A percentile compares a stretch with the other conserved stretches of the same genome.
Evolutionary conservation across 2,888 invertebrate species (phyloP).

Genomic region (Harpalus rufipes): DNA sequence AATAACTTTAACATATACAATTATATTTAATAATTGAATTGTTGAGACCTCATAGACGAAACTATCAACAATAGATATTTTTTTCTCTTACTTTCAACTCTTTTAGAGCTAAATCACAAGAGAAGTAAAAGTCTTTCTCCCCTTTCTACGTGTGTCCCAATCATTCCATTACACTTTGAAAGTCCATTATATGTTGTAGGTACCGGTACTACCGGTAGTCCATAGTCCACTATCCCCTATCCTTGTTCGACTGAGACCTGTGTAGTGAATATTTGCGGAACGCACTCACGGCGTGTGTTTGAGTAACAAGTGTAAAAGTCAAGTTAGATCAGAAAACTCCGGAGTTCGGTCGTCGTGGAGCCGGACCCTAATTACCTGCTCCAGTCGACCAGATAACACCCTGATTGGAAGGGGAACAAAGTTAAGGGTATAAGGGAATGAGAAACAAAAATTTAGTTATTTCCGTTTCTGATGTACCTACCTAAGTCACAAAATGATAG

Average conservation of each 20-base stretch:
- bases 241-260: neutral
- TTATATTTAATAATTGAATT: too few species aligned
- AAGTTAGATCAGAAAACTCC: conserved; percentile 49
- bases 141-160: neutral
- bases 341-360: neutral
- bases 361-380: conserved; percentile 48
- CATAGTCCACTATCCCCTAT: neutral
- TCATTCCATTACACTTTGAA: conserved; percentile 2
- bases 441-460: neutral
- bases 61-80: neutral
- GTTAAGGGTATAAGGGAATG: neutral
- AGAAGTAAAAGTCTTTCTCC: neutral
- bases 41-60: too few species aligned
- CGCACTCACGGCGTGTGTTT: conserved; percentile 19
- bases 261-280: conserved; percentile 30
- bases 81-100: neutral
- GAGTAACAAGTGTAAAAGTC: conserved; percentile 46
- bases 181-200: neutral
- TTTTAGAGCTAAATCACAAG: neutral
- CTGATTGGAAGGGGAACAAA: neutral
- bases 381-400: conserved; percentile 44
- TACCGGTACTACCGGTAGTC: neutral
- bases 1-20: too few species aligned
- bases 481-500: too few species aligned
- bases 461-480: too few species aligned